These are phyloP conservation scores for Zeus faber DNA, from an alignment of 2,113 vertebrate species.

Conservation along the genomic window DNA sequence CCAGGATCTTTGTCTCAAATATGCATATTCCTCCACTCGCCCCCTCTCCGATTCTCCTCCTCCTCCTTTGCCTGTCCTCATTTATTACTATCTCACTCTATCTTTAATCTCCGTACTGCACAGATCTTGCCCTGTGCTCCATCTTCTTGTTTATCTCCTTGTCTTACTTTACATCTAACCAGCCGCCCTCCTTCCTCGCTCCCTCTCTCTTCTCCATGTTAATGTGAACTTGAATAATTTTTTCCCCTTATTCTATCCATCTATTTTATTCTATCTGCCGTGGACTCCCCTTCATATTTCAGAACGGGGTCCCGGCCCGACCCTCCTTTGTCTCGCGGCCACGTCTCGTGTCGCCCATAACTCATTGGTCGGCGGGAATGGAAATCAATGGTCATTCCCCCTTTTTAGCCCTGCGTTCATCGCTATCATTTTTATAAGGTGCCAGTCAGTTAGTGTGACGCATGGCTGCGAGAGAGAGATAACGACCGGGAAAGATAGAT, in stretches of 20 bases:
- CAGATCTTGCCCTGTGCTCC: too few relatives aligned
- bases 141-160: too few relatives aligned
- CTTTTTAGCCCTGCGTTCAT: constrained; percentile 48
- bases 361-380: constrained; percentile 47
- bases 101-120: too few relatives aligned
- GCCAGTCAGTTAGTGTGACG: constrained; percentile 50
- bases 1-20: too few relatives aligned
- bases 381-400: constrained; percentile 57
- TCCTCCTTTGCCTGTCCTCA: too few relatives aligned
- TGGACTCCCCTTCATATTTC: constrained; percentile 56
- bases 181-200: background rate
- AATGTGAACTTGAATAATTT: too few relatives aligned
- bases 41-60: too few relatives aligned
- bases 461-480: constrained; percentile 27
- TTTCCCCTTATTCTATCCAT: background rate
- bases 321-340: constrained; percentile 54
- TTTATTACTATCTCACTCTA: too few relatives aligned
- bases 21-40: too few relatives aligned
- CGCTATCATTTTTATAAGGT: constrained; percentile 54
- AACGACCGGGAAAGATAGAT: constrained; percentile 18
- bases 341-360: constrained; percentile 42
- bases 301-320: constrained; percentile 27
- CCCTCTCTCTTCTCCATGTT: background rate
- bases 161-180: too few relatives aligned
- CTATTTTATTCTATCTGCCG: background rate